These are phyloP conservation scores for Patella pellucida DNA, from an alignment of 2,888 invertebrate species.

Conservation along the genomic window DNA sequence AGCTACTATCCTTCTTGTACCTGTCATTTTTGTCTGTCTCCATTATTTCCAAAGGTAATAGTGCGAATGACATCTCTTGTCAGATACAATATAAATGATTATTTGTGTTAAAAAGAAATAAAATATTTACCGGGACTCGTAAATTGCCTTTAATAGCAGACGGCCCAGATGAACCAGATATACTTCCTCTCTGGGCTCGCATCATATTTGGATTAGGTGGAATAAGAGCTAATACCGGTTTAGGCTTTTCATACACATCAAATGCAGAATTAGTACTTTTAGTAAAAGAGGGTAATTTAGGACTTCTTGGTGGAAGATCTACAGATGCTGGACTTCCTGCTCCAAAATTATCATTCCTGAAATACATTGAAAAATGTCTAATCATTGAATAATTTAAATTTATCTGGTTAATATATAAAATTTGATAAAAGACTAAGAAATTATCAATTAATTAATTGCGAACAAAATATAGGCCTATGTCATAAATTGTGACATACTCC, in stretches of 20 bases:
- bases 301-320: conserved; percentile 38
- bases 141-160: conserved; percentile 32
- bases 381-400: too few species aligned
- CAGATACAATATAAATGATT: too few species aligned
- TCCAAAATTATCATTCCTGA: conserved; percentile 34
- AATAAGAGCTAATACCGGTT: conserved; percentile 36
- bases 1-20: too few species aligned
- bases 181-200: conserved; percentile 29
- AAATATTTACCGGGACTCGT: background rate
- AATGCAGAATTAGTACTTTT: conserved; percentile 52
- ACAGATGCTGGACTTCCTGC: conserved; percentile 37
- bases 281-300: conserved; percentile 43
- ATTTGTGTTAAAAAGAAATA: too few species aligned
- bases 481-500: too few species aligned
- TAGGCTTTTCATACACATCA: conserved; percentile 51
- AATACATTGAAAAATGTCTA: conserved; percentile 15
- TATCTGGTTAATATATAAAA: too few species aligned
- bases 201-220: conserved; percentile 19
- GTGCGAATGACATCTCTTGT: too few species aligned
- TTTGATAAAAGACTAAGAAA: too few species aligned
- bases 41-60: too few species aligned
- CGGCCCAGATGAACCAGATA: conserved; percentile 33
- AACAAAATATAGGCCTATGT: too few species aligned
- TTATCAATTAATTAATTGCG: too few species aligned
- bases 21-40: too few species aligned